A percentile compares a stretch with the other conserved stretches of the same genome.
phyloP scores from a whole-genome alignment of 2,797 vertebrate genomes.

The Ceryle rudis region DNA sequence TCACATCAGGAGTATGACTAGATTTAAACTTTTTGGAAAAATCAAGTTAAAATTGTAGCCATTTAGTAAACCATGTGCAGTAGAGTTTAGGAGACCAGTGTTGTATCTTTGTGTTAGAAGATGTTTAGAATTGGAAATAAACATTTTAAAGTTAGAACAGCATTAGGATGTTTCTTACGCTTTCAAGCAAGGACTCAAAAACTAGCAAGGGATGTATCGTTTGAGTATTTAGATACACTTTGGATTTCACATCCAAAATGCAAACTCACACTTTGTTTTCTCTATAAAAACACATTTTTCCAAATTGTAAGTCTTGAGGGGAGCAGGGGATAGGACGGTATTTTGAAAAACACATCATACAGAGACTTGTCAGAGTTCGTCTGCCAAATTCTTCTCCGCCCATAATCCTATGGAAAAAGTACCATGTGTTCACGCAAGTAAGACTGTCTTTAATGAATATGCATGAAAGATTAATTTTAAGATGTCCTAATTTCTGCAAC shows the following conservation, averaged over 20 bases:
- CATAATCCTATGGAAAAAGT: background rate
- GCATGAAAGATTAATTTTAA: background rate
- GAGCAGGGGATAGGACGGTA: fast-evolving
- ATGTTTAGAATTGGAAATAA: background rate
- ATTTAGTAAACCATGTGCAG: background rate
- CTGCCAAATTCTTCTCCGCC: conserved; percentile 29
- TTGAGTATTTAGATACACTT: background rate
- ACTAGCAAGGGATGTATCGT: background rate
- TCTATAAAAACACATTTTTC: background rate
- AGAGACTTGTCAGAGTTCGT: background rate
- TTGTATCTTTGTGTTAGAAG: background rate
- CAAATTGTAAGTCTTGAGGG: background rate
- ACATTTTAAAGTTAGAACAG: background rate
- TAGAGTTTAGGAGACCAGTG: background rate
- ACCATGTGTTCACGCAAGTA: background rate
- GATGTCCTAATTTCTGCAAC: background rate
- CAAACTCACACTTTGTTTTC: background rate
- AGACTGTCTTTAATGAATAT: conserved; percentile 7
- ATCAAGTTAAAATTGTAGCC: background rate
- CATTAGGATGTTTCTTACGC: background rate
- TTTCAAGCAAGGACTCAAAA: background rate
- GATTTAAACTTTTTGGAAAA: background rate
- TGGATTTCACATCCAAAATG: background rate
- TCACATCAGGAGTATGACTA: background rate
- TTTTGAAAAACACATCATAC: background rate